Evolutionary conservation across 2,113 vertebrate species (phyloP), one percentile per base, ranked within the genome.

Genomic region (Gadus chalcogrammus): DNA sequence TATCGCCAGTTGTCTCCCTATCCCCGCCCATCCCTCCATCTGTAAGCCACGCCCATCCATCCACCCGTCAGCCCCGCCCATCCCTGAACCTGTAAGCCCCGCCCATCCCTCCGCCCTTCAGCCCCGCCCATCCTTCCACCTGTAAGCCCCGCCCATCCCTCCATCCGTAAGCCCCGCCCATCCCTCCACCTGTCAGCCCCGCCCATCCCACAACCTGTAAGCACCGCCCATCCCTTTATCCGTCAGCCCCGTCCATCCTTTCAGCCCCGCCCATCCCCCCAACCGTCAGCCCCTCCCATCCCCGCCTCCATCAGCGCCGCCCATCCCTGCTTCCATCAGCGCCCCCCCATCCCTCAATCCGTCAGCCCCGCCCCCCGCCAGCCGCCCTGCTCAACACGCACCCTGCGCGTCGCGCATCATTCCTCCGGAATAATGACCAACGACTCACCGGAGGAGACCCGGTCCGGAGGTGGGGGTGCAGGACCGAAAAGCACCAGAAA

Each of bases 371-470:
- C 58, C 60, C 7, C 62, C 18, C 61, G 58, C 74, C 61, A 75
- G 71, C 72, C 52, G 64, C 53, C 74, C 69, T 28, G 42, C 42
- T 48, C 5, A 48, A 56, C 42, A 55, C 61, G n/a, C 75, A 73
- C 42, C 42, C 11, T 48, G 42, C 42, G 73, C 72, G 63, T 75
- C 80, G 69, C 75, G 72, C 85, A 81, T 86, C 84, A 67, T 78
- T 85, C 82, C 82, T 83, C 86, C 79, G 86, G 79, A 66, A 88
- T 27, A 69, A 90, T 90, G 88, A 89, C 87, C 81, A 90, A 90
- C 87, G 88, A 90, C 77, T 89, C 87, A 48, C 88, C 86, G 84
- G 85, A 83, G 83, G 86, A 88, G 79, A 78, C 68, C 80, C 75
- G 78, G 77, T 65, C 77, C 55, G 31, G 74, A 59, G 67, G 35